Conservation (phyloP, 2,797 vertebrate genomes). For the Epinephelus malabaricus region DNA sequence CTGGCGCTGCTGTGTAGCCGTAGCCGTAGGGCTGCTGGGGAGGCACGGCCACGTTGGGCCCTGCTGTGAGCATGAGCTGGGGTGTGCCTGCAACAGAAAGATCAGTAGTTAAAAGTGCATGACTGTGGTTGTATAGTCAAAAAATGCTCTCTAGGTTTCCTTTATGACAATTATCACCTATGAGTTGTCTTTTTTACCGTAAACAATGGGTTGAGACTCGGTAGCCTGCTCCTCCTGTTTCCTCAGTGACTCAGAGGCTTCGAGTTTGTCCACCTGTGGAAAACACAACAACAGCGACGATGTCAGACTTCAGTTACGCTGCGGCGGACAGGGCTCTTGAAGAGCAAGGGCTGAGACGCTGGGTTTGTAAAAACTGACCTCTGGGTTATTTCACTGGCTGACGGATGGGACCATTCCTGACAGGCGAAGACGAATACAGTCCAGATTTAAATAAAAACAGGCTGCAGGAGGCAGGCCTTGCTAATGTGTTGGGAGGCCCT, state of each 20-base stretch:
- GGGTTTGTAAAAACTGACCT: conserved; percentile 82
- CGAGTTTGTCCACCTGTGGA: conserved; percentile 96
- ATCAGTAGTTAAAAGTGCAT: neutral
- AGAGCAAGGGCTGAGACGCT: conserved; percentile 68
- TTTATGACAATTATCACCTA: neutral
- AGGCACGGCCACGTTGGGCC: conserved; percentile 95
- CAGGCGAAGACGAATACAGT: conserved; percentile 84
- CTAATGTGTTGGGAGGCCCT: conserved; percentile 53
- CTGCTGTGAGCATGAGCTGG: conserved; percentile 99
- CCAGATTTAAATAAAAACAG: conserved; percentile 80
- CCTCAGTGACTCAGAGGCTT: conserved; percentile 98
- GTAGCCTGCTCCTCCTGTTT: conserved; percentile 99
- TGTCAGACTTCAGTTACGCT: conserved; percentile 45
- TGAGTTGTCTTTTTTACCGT: conserved; percentile 87
- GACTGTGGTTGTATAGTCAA: no score
- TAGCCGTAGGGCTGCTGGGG: conserved; percentile 97
- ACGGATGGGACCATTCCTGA: conserved; percentile 90
- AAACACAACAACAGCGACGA: conserved; percentile 38
- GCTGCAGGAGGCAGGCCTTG: conserved; percentile 69
- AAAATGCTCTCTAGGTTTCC: neutral
- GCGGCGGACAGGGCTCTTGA: conserved; percentile 48
- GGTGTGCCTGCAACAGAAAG: conserved; percentile 90
- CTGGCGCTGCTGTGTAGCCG: conserved; percentile 89
- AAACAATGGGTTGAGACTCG: conserved; percentile 99
- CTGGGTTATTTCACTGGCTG: conserved; percentile 87